Conservation (phyloP, 1,140 invertebrate genomes). For the Drosophila navojoa region DNA sequence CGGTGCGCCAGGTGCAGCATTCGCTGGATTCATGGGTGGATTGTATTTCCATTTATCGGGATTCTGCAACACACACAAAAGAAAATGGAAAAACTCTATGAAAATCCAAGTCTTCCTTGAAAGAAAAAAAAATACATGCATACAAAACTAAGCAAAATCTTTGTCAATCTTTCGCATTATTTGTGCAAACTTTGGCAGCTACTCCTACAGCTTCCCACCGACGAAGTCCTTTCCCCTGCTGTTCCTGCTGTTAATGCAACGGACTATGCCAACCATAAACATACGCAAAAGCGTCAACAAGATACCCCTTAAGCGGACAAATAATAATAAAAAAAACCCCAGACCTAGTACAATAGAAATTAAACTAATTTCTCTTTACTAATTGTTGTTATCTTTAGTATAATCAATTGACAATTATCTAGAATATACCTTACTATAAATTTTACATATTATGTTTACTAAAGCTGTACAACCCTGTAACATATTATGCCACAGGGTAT, state of each 20-base stretch:
- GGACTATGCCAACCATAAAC: no score
- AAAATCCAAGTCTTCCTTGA: background rate
- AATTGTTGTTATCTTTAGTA: no score
- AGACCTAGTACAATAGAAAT: background rate
- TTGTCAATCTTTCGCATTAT: slow-evolving; percentile 19
- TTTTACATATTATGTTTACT: background rate
- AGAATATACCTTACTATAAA: no score
- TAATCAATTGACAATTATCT: no score
- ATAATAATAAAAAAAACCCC: no score
- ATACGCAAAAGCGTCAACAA: no score
- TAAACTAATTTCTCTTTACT: background rate
- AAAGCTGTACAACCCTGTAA: no score
- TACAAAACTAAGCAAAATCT: background rate
- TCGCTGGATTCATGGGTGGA: slow-evolving; percentile 80
- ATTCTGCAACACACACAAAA: slow-evolving; percentile 84
- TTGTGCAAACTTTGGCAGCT: slow-evolving; percentile 28
- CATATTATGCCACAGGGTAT: no score
- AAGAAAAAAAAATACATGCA: background rate
- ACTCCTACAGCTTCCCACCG: no score
- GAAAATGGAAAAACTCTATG: background rate
- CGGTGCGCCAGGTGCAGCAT: slow-evolving; percentile 73
- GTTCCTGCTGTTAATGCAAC: no score
- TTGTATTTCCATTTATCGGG: slow-evolving; percentile 88
- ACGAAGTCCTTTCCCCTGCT: no score
- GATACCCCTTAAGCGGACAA: background rate